Evolutionary conservation across 1,140 invertebrate genomes (phyloP), one percentile per base, ranked within the genome.

Genomic region (Camponotus pennsylvanicus): DNA sequence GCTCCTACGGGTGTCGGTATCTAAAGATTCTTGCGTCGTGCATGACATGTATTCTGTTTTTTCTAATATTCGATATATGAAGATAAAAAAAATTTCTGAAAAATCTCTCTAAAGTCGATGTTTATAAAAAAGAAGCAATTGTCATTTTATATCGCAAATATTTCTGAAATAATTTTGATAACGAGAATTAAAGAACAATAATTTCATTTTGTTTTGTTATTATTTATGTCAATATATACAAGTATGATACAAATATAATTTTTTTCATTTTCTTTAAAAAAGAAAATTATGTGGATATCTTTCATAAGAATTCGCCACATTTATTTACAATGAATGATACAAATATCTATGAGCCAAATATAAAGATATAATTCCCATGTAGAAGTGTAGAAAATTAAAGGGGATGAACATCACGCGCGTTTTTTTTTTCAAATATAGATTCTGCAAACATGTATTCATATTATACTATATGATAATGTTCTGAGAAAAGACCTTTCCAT

Each of bases 381-480:
- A 2, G 21, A 18, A 13, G 8, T 40, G 13, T 11, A 32, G 9
- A 13, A 8, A 32, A 66, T 67, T 32, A 59, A 61, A 57, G 40
- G 32, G 49, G 45, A 86, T 61, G 70, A 73, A 66, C 73, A 49
- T 86, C 34, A 45, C 49, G 42, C 27, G 27, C 27, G 27, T 32
- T 40, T 63, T 55, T 52, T 49, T 61, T 45, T 61, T 63, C 61
- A 49, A 84, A 18, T 61, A 37, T 76, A 57, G 76, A 83, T 49
- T 34, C 32, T 15, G 11, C 6, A 59, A 5, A 15, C 15, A 40
- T 45, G 18, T 34, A 57, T 37, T 88, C 40, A 69, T 66, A 11
- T 40, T 78, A 8, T 13, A 18, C 9, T 15, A 18, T 52, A 4
- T 6, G 15, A 18, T 27, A n/a, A 34, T 7, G 55, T 78, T 75